phyloP scores from a whole-genome alignment of 2,113 vertebrate genomes.

The Ictalurus furcatus region DNA sequence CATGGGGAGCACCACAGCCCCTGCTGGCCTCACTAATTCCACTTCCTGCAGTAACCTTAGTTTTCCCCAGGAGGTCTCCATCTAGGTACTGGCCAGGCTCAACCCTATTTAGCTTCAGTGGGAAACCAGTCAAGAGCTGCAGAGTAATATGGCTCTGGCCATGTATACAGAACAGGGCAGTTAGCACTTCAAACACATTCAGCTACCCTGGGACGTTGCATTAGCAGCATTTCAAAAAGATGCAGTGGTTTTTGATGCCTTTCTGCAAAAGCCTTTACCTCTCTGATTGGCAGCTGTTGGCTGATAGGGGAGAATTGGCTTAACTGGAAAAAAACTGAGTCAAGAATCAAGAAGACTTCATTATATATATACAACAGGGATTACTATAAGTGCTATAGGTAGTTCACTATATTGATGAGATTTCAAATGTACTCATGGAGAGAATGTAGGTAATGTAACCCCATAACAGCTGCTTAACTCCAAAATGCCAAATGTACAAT shows the following conservation, averaged over 20 bases:
- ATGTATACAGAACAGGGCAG: background rate
- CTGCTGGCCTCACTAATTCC: too few species aligned
- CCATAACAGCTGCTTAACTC: background rate
- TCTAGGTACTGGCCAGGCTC: too few species aligned
- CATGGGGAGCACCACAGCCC: too few species aligned
- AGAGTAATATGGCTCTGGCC: too few species aligned
- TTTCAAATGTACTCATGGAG: background rate
- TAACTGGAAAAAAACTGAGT: background rate
- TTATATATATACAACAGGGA: background rate
- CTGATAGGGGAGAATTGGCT: background rate
- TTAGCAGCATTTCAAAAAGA: constrained; percentile 21
- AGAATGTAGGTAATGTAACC: background rate
- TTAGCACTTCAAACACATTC: constrained; percentile 4
- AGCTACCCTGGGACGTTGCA: background rate
- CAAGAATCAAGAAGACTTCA: background rate
- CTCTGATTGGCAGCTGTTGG: background rate
- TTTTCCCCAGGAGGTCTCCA: too few species aligned
- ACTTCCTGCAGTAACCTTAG: too few species aligned
- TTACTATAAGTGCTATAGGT: background rate
- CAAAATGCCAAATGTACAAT: background rate
- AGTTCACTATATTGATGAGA: background rate
- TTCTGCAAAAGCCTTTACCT: background rate
- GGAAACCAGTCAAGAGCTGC: too few species aligned
- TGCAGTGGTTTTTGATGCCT: background rate
- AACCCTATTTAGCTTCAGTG: too few species aligned